Conservation (phyloP, 2,888 invertebrate genomes). For the Phengaris alcon region DNA sequence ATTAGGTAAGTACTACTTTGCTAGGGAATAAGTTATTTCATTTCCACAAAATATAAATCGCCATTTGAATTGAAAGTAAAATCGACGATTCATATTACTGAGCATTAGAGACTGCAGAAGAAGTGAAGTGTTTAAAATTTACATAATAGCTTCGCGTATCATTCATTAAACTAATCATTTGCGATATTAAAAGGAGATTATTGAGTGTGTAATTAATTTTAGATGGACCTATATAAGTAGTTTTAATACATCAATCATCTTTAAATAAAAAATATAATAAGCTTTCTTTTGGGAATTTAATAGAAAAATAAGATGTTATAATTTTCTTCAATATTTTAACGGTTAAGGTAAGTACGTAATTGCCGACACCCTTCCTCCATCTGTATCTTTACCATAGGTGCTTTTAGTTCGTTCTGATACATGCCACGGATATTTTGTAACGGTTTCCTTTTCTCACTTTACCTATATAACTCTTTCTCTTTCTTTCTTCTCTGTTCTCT, state of each 20-base stretch:
- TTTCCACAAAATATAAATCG: not conserved
- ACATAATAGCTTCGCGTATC: not conserved
- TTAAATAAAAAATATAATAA: not conserved
- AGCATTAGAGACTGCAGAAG: not conserved
- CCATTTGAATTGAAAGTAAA: not conserved
- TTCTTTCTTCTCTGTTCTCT: conserved; percentile 27
- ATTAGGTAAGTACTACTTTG: not conserved
- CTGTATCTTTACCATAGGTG: too few relatives aligned
- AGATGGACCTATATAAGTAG: not conserved
- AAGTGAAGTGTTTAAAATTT: not conserved
- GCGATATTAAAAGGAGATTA: not conserved
- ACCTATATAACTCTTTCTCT: too few relatives aligned
- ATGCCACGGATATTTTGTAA: not conserved
- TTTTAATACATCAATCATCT: not conserved
- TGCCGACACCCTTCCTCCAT: too few relatives aligned
- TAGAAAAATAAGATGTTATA: not conserved
- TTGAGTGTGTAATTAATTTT: not conserved
- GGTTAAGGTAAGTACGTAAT: not conserved
- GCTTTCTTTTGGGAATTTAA: not conserved
- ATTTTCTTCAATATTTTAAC: not conserved
- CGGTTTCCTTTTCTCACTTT: not conserved
- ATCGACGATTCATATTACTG: not conserved
- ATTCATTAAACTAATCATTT: not conserved
- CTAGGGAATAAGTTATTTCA: not conserved
- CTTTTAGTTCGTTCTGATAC: too few relatives aligned